These are phyloP conservation scores for Syndactyla subalaris DNA, from an alignment of 2,797 vertebrate species.

Conservation along the genomic window DNA sequence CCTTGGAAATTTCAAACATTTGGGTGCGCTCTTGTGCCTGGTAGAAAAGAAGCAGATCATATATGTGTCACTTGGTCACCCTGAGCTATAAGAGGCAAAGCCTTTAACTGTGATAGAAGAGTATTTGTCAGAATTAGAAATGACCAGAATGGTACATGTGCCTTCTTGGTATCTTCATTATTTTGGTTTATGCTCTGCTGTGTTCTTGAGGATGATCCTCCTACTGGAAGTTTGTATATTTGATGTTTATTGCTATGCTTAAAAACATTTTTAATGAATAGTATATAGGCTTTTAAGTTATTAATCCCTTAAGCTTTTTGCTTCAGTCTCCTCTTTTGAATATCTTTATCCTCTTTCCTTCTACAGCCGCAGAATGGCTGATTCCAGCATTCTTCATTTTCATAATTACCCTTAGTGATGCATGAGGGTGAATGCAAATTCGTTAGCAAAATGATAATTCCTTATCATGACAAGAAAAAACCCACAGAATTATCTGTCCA, in stretches of 20 bases:
- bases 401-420: neutral
- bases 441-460: slow-evolving; percentile 28
- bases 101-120: neutral
- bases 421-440: slow-evolving; percentile 3
- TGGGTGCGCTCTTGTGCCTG: neutral
- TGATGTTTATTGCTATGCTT: neutral
- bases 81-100: neutral
- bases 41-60: neutral
- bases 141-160: neutral
- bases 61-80: accelerated
- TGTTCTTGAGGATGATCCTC: neutral
- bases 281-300: neutral
- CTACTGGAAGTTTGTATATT: neutral
- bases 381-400: neutral
- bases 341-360: neutral
- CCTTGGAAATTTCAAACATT: neutral
- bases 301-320: neutral
- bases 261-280: neutral
- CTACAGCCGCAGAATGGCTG: neutral
- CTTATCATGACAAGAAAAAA: slow-evolving; percentile 19
- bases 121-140: neutral
- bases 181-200: neutral
- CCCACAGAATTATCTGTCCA: neutral
- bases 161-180: neutral
- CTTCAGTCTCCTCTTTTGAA: neutral